Base-by-base conservation (phyloP, 2,113 vertebrate genomes). In the Cromileptes altivelis region DNA sequence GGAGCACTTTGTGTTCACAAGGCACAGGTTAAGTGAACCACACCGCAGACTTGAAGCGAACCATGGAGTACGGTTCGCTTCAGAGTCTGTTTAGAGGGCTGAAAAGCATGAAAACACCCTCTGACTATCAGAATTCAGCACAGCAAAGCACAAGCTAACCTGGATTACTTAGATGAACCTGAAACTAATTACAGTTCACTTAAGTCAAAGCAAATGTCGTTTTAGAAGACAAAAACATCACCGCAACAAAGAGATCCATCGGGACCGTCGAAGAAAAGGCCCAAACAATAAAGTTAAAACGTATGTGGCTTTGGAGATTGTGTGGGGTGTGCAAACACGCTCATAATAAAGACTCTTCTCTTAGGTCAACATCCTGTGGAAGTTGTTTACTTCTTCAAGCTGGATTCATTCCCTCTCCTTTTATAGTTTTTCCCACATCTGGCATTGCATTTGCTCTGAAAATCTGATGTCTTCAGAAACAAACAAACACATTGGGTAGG, bases 141-240 rank as follows among this genome's bases (percentile, higher is more conserved):
- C 25, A 33, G 56, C 37, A 64, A 50, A 78, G 27, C 37, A 60
- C 7, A 11, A 75, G 60, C 23, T 56, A 15, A 72, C 23, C 17
- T 67, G 23, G 2, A 53, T 70, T 23, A 77, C 52, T 42, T 56
- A 27, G 61, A 6, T 70, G 37, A 70, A 53, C 50, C 63, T 78
- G 52, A 75, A 83, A 70, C 49, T 55, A 64, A 73, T 69, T 53
- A 62, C 42, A 45, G 6, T 67, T 69, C 19, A 67, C 21, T 6
- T 40, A 15, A 70, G n/a, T 70, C 11, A 14, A 53, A n/a, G 45
- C 7, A 56, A 50, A 75, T 55, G 27, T 18, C 60, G 18, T 73
- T 19, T 67, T 23, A 27, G 19, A 64, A 53, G 49, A 70, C 21
- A 68, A 72, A 83, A 53, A 53, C 55, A 49, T 10, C 37, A 27